Conservation (phyloP, 1,140 invertebrate genomes). For the Orius insidiosus region DNA sequence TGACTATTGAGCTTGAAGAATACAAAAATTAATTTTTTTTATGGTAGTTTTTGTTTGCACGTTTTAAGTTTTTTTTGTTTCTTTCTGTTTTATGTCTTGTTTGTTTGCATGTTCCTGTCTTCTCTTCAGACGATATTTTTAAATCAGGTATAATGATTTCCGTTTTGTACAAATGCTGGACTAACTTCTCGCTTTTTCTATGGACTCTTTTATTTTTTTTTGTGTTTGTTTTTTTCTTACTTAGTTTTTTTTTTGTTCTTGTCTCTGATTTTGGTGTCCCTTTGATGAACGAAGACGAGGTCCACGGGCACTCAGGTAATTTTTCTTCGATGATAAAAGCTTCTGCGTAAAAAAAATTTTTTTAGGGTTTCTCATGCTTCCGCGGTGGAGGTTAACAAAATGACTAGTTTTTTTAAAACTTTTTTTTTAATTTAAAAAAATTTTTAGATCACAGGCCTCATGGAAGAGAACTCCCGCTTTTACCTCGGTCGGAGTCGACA, state of each 20-base stretch:
- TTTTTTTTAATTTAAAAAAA: conserved; percentile 2
- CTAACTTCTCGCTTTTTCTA: conserved; percentile 7
- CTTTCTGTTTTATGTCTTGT: conserved; percentile 6
- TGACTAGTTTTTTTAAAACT: background rate
- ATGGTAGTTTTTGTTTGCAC: conserved; percentile 4
- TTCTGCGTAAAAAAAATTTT: background rate
- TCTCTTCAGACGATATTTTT: background rate
- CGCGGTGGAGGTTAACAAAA: background rate
- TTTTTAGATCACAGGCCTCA: conserved; percentile 46
- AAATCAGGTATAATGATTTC: conserved; percentile 7
- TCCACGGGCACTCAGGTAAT: conserved; percentile 19
- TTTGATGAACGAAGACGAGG: conserved; percentile 17
- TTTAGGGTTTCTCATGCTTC: background rate
- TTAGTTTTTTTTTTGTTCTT: conserved; percentile 16
- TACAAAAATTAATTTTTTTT: conserved; percentile 5
- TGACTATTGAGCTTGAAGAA: background rate
- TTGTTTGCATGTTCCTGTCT: conserved; percentile 1
- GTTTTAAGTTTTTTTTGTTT: no score
- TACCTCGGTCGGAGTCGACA: conserved; percentile 61
- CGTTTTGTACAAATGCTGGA: conserved; percentile 6
- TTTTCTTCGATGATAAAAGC: background rate
- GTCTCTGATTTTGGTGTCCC: conserved; percentile 17
- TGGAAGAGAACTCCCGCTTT: conserved; percentile 38
- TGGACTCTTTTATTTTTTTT: conserved; percentile 14
- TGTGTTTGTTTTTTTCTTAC: no score